Evolutionary conservation across 2,888 invertebrate species (phyloP).

Genomic region (Ichneumoninae sp.): DNA sequence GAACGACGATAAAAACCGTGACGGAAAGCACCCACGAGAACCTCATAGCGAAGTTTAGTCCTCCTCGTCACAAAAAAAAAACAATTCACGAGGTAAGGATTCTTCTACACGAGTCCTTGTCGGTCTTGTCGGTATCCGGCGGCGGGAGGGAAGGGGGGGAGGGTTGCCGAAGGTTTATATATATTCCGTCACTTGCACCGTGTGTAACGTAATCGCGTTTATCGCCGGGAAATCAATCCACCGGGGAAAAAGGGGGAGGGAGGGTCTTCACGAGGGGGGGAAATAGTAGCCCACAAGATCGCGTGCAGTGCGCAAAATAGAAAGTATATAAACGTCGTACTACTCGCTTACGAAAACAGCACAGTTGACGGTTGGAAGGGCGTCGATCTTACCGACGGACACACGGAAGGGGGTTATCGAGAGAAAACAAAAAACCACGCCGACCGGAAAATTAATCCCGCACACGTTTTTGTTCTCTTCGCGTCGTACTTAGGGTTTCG

Average conservation of each 20-base stretch:
- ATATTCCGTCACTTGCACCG: slow-evolving; percentile 60
- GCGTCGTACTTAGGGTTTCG: not conserved
- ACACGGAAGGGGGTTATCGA: no score
- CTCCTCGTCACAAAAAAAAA: slow-evolving; percentile 43
- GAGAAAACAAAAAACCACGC: no score
- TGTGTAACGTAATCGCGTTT: slow-evolving; percentile 39
- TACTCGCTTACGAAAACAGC: not conserved
- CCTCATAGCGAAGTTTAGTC: slow-evolving; percentile 80
- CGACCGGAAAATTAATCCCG: no score
- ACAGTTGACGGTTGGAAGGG: slow-evolving; percentile 8
- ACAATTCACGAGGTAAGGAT: slow-evolving; percentile 23
- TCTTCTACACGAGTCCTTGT: slow-evolving; percentile 15
- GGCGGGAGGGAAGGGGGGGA: slow-evolving; percentile 17
- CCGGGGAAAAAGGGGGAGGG: slow-evolving; percentile 3
- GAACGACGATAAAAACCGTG: slow-evolving; percentile 81
- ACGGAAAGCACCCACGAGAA: slow-evolving; percentile 84
- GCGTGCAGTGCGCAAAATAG: slow-evolving; percentile 41
- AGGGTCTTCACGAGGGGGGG: not conserved
- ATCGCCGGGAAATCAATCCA: slow-evolving; percentile 51
- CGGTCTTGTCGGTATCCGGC: slow-evolving; percentile 23
- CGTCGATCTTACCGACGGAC: slow-evolving; percentile 10
- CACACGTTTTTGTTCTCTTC: not conserved
- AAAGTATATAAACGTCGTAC: slow-evolving; percentile 29
- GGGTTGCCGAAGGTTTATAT: not conserved
- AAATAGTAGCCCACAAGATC: not conserved